phyloP scores from a whole-genome alignment of 2,113 vertebrate species.

The Apodemus speciosus region DNA sequence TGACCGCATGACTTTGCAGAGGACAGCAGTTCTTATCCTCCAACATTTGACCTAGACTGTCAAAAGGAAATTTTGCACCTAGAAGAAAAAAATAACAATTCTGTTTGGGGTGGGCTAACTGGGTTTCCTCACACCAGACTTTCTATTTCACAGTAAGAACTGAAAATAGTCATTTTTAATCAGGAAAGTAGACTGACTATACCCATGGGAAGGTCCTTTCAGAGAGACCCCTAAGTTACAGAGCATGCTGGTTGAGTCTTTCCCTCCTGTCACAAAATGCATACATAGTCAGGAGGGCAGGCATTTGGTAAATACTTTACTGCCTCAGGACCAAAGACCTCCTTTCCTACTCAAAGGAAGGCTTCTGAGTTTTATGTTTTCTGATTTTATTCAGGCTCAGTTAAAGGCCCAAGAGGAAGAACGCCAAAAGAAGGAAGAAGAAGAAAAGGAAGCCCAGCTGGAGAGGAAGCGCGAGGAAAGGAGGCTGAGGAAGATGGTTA shows the following conservation, averaged over 20 bases:
- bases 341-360: background rate
- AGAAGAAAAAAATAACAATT: slow-evolving; percentile 27
- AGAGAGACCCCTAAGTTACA: background rate
- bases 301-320: background rate
- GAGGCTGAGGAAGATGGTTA: slow-evolving; percentile 90
- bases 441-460: slow-evolving; percentile 87
- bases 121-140: background rate
- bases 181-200: slow-evolving; percentile 23
- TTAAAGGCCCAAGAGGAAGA: slow-evolving; percentile 91
- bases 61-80: slow-evolving; percentile 47
- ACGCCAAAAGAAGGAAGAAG: slow-evolving; percentile 85
- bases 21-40: background rate
- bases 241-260: background rate
- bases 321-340: background rate
- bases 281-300: background rate
- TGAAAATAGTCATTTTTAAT: slow-evolving; percentile 22
- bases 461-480: slow-evolving; percentile 89
- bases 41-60: slow-evolving; percentile 28
- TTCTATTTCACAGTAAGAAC: slow-evolving; percentile 46
- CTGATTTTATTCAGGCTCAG: slow-evolving; percentile 85
- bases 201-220: slow-evolving; percentile 13
- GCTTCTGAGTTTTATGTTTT: slow-evolving; percentile 59
- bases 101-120: background rate
- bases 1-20: slow-evolving; percentile 7
- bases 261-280: background rate